These are phyloP conservation scores for Aptenodytes patagonicus DNA, from an alignment of 2,113 vertebrate species.

Conservation along the genomic window DNA sequence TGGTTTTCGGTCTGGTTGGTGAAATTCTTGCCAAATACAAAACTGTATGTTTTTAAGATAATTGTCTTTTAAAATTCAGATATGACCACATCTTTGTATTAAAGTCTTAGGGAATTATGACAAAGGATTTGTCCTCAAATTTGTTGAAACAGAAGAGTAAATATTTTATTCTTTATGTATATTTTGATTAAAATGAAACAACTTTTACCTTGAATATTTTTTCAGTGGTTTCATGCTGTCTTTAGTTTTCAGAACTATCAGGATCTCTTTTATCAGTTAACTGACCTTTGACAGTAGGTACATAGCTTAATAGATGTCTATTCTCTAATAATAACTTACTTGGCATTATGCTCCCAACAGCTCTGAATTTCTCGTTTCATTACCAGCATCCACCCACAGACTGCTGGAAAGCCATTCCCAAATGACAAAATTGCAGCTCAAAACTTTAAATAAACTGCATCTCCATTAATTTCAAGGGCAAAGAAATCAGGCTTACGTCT, in stretches of 20 bases:
- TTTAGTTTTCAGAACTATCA: conserved; percentile 23
- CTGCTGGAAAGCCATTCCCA: conserved; percentile 26
- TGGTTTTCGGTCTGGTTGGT: background rate
- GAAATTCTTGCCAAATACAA: background rate
- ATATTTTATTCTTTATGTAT: background rate
- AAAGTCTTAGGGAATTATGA: background rate
- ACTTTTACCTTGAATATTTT: conserved; percentile 11
- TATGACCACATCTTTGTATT: background rate
- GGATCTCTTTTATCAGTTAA: background rate
- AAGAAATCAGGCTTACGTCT: conserved; percentile 1
- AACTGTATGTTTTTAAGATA: background rate
- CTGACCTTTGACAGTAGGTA: background rate
- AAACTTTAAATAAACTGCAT: conserved; percentile 50
- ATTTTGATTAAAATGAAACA: conserved; percentile 22
- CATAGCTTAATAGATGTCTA: background rate
- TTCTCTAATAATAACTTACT: background rate
- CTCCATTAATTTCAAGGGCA: conserved; percentile 5
- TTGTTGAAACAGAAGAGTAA: background rate
- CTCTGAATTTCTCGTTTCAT: conserved; percentile 54
- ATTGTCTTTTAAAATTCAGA: background rate
- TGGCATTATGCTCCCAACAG: background rate
- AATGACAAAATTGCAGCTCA: conserved; percentile 15
- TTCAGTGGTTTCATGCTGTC: background rate
- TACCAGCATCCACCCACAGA: conserved; percentile 8
- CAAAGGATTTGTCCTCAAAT: background rate